A percentile compares a stretch with the other conserved stretches of the same genome.
These are phyloP conservation scores for Poecilus cupreus DNA, from an alignment of 2,888 invertebrate genomes.

Conservation along the genomic window DNA sequence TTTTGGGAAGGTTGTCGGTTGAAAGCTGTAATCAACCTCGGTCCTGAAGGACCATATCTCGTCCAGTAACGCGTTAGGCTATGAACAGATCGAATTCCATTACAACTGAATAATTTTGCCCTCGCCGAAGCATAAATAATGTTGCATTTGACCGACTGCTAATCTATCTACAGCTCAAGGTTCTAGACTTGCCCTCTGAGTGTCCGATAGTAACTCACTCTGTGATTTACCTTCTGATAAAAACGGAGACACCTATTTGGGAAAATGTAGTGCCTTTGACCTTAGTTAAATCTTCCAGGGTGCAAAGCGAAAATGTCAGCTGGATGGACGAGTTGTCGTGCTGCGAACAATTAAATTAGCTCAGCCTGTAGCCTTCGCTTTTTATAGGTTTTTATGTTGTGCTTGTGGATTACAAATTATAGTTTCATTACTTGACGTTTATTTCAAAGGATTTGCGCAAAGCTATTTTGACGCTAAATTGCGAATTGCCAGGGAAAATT, in stretches of 20 bases:
- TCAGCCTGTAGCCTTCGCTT: neutral
- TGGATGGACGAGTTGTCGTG: neutral
- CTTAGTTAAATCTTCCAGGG: constrained; percentile 11
- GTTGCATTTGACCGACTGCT: neutral
- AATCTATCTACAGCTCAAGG: neutral
- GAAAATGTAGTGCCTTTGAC: neutral
- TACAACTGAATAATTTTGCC: too few relatives aligned
- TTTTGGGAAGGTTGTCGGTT: too few relatives aligned
- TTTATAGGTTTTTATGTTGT: neutral
- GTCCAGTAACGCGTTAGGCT: too few relatives aligned
- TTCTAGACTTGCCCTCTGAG: too few relatives aligned
- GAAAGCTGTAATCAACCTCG: too few relatives aligned
- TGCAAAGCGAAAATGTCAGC: constrained; percentile 8
- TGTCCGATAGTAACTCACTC: neutral
- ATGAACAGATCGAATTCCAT: too few relatives aligned
- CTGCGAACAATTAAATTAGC: constrained; percentile 26
- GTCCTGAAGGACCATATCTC: neutral
- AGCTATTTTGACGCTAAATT: too few relatives aligned
- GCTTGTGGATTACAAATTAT: neutral
- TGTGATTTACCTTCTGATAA: neutral
- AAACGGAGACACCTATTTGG: neutral
- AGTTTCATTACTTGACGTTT: too few relatives aligned
- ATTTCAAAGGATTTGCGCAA: too few relatives aligned
- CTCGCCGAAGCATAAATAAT: neutral
- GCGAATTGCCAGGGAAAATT: too few relatives aligned